Evolutionary conservation across 1,140 invertebrate genomes (phyloP).

Genomic region (Stegodyphus mimosarum): DNA sequence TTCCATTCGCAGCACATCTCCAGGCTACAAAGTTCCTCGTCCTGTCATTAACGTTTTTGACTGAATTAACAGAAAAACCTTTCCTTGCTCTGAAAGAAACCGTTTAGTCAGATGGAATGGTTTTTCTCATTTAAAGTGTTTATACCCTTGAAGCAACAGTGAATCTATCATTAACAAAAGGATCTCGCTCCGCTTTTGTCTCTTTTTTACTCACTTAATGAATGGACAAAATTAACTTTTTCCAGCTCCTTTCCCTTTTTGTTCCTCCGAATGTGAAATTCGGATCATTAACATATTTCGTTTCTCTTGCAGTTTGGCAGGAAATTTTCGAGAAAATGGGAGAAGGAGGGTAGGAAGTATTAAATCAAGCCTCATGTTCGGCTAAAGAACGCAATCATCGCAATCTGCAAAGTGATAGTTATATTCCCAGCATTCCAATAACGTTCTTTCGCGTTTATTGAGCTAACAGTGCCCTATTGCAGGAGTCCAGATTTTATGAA

Average conservation of each 20-base stretch:
- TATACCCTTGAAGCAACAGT: conserved; percentile 35
- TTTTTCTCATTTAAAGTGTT: conserved; percentile 42
- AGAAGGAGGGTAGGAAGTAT: no score
- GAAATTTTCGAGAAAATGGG: no score
- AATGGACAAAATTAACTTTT: conserved; percentile 54
- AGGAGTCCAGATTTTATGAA: no score
- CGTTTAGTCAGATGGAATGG: conserved; percentile 33
- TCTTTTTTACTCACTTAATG: conserved; percentile 21
- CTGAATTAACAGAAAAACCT: conserved; percentile 55
- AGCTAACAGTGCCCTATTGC: no score
- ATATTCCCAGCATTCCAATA: no score
- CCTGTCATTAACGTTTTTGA: conserved; percentile 56
- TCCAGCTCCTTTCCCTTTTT: conserved; percentile 32
- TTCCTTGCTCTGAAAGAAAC: conserved; percentile 25
- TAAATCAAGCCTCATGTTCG: no score
- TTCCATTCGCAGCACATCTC: conserved; percentile 1
- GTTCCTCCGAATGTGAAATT: conserved; percentile 35
- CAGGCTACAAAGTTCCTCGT: conserved; percentile 9
- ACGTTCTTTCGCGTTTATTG: no score
- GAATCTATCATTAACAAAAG: conserved; percentile 53
- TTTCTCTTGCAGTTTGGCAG: background rate
- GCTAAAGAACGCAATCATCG: no score
- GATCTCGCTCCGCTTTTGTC: conserved; percentile 27
- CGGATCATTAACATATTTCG: conserved; percentile 54
- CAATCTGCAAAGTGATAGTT: no score